Base-by-base conservation (phyloP, 92 coral and sea anemone genomes). In the Siderastrea radians region DNA sequence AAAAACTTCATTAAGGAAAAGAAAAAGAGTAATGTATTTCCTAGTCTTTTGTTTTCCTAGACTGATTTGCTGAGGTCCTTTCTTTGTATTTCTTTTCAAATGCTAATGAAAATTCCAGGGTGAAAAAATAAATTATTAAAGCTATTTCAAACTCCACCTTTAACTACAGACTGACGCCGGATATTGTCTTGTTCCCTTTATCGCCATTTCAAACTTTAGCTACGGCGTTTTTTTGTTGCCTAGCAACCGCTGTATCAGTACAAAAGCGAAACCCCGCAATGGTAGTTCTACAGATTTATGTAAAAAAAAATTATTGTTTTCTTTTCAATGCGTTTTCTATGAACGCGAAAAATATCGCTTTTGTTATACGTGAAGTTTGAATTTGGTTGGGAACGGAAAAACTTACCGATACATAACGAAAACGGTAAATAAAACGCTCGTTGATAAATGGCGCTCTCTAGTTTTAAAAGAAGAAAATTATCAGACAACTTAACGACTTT, bases 1-100 rank as follows among this genome's bases (percentile, higher is more conserved):
- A 49, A 67, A 62, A 80, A 80, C 14, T 80, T 15, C 75, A 66
- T 80, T 53, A 51, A 65, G 49, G 43, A 47, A 80, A 79, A 49
- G 46, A 64, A 65, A 65, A 3, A 17, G 38, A 52, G 62, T 67
- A 69, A 43, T 68, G 49, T 6, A 9, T 53, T 7, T 68, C 45
- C 11, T 9, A 10, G 66, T 43, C 54, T 65, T 26, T 79, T 82
- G 57, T 65, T 38, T 81, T 68, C 43, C 19, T n/a, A 2, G 11
- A 57, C 50, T 49, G 49, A 48, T n/a, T 61, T 79, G 49, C 48
- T 49, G n/a, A 19, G 9, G 12, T 13, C 3, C 58, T 49, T 82
- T 43, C 44, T 53, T 45, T 9, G 19, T 26, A 52, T 26, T 26
- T 26, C 38, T 14, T 60, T 43, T 8, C 51, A 77, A 19, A 77